Percentiles rank a stretch among this genome's conserved stretches.
These are phyloP conservation scores for Brachirus orientalis DNA, from an alignment of 2,113 vertebrate species.

Conservation along the genomic window DNA sequence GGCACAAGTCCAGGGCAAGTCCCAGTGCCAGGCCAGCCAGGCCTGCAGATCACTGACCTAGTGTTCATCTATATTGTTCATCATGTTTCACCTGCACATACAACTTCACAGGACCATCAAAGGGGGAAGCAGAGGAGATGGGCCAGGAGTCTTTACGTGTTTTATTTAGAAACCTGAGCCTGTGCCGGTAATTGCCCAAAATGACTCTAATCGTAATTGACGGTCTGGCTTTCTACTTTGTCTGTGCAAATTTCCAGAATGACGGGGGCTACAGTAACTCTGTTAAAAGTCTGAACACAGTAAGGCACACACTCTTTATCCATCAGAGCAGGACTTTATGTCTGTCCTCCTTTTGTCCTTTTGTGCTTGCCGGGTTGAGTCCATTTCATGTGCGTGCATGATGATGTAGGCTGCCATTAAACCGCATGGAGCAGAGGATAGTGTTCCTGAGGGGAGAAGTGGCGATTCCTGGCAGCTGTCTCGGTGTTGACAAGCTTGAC, in stretches of 20 bases:
- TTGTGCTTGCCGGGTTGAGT: constrained; percentile 16
- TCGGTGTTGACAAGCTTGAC: constrained; percentile 56
- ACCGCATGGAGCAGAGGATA: constrained; percentile 23
- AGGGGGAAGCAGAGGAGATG: constrained; percentile 48
- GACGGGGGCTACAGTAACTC: constrained; percentile 60
- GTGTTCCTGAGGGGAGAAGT: constrained; percentile 46
- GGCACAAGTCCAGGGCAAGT: background rate
- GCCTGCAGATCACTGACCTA: constrained; percentile 29
- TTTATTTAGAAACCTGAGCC: constrained; percentile 78
- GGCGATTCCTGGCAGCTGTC: constrained; percentile 58
- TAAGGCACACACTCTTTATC: constrained; percentile 73
- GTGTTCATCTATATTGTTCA: constrained; percentile 33
- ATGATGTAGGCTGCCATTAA: constrained; percentile 40
- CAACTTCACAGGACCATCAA: constrained; percentile 65
- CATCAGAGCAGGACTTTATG: constrained; percentile 63
- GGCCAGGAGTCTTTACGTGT: constrained; percentile 64
- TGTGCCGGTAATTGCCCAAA: constrained; percentile 76
- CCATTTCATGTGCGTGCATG: constrained; percentile 8
- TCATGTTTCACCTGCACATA: constrained; percentile 59
- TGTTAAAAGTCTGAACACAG: constrained; percentile 62
- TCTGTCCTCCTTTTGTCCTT: constrained; percentile 54
- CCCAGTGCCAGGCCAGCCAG: constrained; percentile 22
- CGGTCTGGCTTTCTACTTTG: constrained; percentile 79
- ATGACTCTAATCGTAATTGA: constrained; percentile 81
- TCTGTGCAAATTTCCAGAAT: constrained; percentile 72